Evolutionary conservation across 2,888 invertebrate species (phyloP), one percentile per base, ranked within the genome.

Genomic region (Acleris emargana): DNA sequence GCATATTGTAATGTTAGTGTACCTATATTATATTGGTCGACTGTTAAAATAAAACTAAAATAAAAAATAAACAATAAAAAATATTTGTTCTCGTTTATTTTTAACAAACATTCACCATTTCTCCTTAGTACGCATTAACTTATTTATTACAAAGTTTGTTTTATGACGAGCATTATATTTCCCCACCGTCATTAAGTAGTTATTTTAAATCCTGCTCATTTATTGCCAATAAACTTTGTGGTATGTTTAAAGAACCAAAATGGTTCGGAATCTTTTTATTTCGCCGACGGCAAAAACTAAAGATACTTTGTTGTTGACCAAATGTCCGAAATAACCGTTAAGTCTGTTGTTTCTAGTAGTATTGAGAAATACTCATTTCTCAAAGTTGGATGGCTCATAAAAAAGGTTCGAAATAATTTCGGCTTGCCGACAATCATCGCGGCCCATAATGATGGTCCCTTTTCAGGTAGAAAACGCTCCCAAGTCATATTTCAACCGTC

Each of bases 401-500:
- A 86, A 85, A 85, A 81, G 77, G 77, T 77, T 76, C 76, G 78
- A 86, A 86, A 88, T 87, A 79, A 88, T 88, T 87, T 87, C 76
- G 85, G 82, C 79, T 82, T 76, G 88, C 91, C 91, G 90, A 90
- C 92, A 89, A 88, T 90, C 89, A 90, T 87, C 78, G 79, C 77
- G 73, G 77, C 74, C 79, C 80, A 86, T 91, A 89, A 91, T 89
- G 88, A 91, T 81, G 86, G 87, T 83, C 90, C 91, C 84, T 86
- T 86, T 86, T 82, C 91, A 92, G 92, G 92, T 92, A 92, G 89
- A 87, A 77, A 86, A 86, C 78, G 84, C 84, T 85, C 87, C 86
- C 81, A 87, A 90, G 88, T 87, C 84, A 89, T 92, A 91, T 91
- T 89, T 91, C 87, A 91, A 87, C 87, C 84, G 90, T 85, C 91